These are phyloP conservation scores for Lathronympha strigana DNA, from an alignment of 2,888 invertebrate genomes.

Conservation along the genomic window DNA sequence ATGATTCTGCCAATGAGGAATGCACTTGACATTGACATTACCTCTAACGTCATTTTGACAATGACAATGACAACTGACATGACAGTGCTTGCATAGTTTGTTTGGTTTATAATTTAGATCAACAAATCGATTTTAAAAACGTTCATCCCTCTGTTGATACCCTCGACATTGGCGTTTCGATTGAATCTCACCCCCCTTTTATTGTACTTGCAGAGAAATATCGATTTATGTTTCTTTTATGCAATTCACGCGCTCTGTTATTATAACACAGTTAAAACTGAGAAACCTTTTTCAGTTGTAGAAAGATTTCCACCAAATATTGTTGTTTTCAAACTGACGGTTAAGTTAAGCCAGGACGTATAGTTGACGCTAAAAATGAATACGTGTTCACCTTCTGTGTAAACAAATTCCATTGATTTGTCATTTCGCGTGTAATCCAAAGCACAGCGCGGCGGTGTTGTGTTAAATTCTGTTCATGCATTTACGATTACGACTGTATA, in stretches of 20 bases:
- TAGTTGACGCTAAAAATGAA: slow-evolving; percentile 28
- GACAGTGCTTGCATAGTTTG: background rate
- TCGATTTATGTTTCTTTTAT: slow-evolving; percentile 12
- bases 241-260: background rate
- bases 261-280: background rate
- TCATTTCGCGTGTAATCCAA: slow-evolving; percentile 60
- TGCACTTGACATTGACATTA: slow-evolving; percentile 7
- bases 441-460: slow-evolving; percentile 46
- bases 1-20: background rate
- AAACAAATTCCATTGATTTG: slow-evolving; percentile 62
- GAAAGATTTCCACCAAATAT: background rate
- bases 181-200: background rate
- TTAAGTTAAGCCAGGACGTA: slow-evolving; percentile 15
- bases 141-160: background rate
- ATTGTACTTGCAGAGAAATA: background rate
- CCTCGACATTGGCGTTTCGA: background rate
- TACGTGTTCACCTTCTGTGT: slow-evolving; percentile 57
- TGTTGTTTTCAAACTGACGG: background rate
- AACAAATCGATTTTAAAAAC: background rate
- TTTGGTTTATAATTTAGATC: background rate
- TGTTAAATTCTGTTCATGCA: slow-evolving; percentile 51
- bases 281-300: background rate
- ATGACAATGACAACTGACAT: background rate
- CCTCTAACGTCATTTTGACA: background rate
- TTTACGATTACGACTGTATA: slow-evolving; percentile 49